Evolutionary conservation across 2,888 invertebrate species (phyloP), one percentile per base, ranked within the genome.

Genomic region (Hypolimnas misippus): DNA sequence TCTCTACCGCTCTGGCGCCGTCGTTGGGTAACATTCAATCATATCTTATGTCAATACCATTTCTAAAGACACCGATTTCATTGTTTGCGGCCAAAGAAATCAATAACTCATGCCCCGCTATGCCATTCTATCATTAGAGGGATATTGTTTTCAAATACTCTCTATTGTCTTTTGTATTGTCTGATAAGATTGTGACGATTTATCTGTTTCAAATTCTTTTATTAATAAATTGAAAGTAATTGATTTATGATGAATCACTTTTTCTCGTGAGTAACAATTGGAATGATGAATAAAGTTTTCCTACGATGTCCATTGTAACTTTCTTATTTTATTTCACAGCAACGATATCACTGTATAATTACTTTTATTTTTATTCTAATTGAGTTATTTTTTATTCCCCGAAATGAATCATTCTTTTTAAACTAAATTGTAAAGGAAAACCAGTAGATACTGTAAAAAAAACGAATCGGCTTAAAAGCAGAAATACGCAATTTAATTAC

Each of bases 91-190:
- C 71, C 72, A 68, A 70, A 76, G 70, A 74, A 71, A 75, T 74
- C 76, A 71, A 81, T 80, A 79, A 76, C 82, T 85, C 81, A 81
- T 77, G 56, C 63, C 66, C 59, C 67, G 73, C 71, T 73, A 63
- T 74, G 70, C 53, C 61, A 62, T 65, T 59, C 42, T 58, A 63
- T 65, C 68, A 68, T 57, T 66, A 69, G 38, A 57, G 72, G 72
- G 71, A 76, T 77, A 81, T 81, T 82, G 79, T 84, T 83, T 82
- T 81, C 75, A 79, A 81, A 78, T 81, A 73, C 68, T 69, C 66
- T 75, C 77, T 69, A 74, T 74, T 73, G 73, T 76, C 75, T 73
- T 66, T 67, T 62, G 57, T 67, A 60, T 70, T 63, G 63, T 65
- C 61, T 63, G 66, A 62, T 63, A 65, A 52, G 53, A n/a, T 46